Evolutionary conservation across 2,888 invertebrate genomes (phyloP), one percentile per base, ranked within the genome.

Genomic region (Conus canariensis): DNA sequence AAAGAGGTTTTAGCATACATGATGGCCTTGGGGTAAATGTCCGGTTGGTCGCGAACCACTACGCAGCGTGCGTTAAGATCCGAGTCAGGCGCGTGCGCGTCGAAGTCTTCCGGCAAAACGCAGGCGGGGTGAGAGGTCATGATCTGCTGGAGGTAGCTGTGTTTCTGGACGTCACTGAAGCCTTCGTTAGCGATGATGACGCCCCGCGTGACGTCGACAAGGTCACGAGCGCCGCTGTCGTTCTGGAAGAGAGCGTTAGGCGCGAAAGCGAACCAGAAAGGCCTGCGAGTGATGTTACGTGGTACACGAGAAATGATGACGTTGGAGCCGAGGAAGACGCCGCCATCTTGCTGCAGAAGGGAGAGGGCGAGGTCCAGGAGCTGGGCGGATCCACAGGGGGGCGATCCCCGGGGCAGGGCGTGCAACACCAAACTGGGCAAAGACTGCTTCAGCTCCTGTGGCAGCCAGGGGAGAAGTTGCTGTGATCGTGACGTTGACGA

Each of bases 381-480:
- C 14, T 87, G 70, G 2, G 12, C 0, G 10, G 90, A 86, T 10
- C 90, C 86, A 67, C 89, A 89, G 10, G 70, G 12, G 0, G 67
- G 64, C 9, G 58, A 25, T 67, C n/a, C 25, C 1, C 7, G 9
- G 74, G 56, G 14, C 22, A 74, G 83, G 25, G 16, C 60, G 0
- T 67, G 64, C 7, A 90, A 74, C 25, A 87, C 87, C 82, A 90
- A 67, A 25, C 45, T 82, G 8, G 90, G 90, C 25, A 90, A n/a
- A 19, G 90, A 90, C 82, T 87, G 87, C 64, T 87, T 87, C 67
- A 90, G 56, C 85, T 91, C 90, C 58, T 91, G n/a, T 25, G 45
- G 60, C 16, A 45, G 45, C 5, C 2, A 6, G 58, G 16, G 16
- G 12, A 22, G 19, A 19, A 58, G 64, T 64, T 16, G 64, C 16